Evolutionary conservation across 1,140 invertebrate species (phyloP).

Genomic region (Venturia canescens): DNA sequence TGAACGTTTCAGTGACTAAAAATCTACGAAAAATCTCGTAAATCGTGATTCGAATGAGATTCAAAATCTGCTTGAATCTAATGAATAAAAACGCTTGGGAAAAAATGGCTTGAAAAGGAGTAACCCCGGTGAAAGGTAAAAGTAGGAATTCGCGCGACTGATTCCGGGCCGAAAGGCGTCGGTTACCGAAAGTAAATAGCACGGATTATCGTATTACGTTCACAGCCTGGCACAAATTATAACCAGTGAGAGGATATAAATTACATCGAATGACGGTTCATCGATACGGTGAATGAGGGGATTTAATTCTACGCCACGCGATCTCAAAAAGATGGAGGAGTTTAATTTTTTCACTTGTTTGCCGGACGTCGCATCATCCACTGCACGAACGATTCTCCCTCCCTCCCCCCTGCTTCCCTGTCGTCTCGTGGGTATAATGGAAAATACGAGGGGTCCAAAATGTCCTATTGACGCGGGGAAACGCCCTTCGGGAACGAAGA

Average conservation of each 20-base stretch:
- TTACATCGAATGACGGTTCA: constrained; percentile 25
- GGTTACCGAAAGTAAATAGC: background rate
- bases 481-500: background rate
- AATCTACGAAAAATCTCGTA: no score
- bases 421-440: background rate
- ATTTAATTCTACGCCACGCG: constrained; percentile 32
- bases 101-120: no score
- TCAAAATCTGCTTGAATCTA: no score
- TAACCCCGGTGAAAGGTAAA: no score
- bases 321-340: constrained; percentile 30
- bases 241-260: constrained; percentile 23
- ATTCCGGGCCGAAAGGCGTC: background rate
- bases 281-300: background rate
- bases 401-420: background rate
- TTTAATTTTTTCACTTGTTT: constrained; percentile 68
- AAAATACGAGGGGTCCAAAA: constrained; percentile 31
- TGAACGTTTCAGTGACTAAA: no score
- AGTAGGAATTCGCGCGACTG: no score
- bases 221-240: background rate
- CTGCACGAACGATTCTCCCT: background rate
- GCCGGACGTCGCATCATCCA: constrained; percentile 44
- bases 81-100: no score
- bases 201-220: constrained; percentile 14
- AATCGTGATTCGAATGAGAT: no score
- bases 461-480: background rate